Conservation (phyloP, 2,797 vertebrate species). For the Malurus splendens region DNA sequence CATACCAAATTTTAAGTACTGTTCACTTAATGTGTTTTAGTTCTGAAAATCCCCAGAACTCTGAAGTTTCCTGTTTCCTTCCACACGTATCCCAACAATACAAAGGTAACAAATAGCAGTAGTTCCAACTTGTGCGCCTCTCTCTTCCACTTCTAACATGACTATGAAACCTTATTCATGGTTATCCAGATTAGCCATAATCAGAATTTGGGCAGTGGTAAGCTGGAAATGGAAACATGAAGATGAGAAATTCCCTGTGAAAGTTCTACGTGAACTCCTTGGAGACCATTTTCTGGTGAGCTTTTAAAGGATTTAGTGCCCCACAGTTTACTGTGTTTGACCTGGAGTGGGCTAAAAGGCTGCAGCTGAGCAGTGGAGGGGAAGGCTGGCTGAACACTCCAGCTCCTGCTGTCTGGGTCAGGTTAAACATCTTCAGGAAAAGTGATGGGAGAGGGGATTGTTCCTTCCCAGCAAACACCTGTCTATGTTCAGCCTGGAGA, state of each 20-base stretch:
- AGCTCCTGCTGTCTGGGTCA: not conserved
- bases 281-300: not conserved
- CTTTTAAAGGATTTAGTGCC: not conserved
- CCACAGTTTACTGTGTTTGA: not conserved
- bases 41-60: not conserved
- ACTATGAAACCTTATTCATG: not conserved
- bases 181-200: not conserved
- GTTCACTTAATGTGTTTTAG: not conserved
- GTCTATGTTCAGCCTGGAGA: not conserved
- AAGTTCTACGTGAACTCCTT: not conserved
- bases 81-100: accelerated
- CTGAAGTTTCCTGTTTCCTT: not conserved
- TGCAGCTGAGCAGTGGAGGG: not conserved
- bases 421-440: not conserved
- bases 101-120: not conserved
- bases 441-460: not conserved
- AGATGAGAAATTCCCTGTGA: not conserved
- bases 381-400: not conserved
- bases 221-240: not conserved
- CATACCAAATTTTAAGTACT: not conserved
- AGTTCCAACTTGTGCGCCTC: not conserved
- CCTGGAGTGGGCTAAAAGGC: not conserved
- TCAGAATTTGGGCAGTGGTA: not conserved
- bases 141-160: not conserved
- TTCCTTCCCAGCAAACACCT: not conserved